phyloP scores from a whole-genome alignment of 1,140 invertebrate genomes.

The Saccostrea glomerata region DNA sequence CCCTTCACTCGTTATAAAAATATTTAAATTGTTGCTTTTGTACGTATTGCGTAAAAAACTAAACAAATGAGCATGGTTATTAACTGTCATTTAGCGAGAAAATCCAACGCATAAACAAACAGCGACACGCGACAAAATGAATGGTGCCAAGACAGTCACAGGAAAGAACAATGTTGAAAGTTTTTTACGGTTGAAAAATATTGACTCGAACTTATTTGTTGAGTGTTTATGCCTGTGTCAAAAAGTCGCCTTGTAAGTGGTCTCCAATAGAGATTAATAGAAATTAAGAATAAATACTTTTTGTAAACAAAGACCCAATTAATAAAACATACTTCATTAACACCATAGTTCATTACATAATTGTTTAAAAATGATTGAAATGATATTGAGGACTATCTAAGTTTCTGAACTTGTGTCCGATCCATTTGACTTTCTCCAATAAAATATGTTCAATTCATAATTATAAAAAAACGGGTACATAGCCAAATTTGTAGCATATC shows the following conservation, averaged over 20 bases:
- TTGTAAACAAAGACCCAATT: too few relatives aligned
- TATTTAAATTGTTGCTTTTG: background rate
- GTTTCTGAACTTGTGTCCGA: too few relatives aligned
- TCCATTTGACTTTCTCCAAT: too few relatives aligned
- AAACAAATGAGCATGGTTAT: background rate
- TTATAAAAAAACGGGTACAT: too few relatives aligned
- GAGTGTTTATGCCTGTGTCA: background rate
- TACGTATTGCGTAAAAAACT: conserved; percentile 12
- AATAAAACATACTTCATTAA: too few relatives aligned
- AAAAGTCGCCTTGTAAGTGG: background rate
- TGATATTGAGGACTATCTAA: too few relatives aligned
- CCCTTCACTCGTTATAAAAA: background rate
- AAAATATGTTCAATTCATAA: too few relatives aligned
- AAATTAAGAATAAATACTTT: background rate
- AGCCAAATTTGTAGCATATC: too few relatives aligned
- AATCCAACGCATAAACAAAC: background rate
- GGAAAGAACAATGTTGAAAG: background rate
- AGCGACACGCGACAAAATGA: background rate
- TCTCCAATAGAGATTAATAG: background rate
- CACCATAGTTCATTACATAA: too few relatives aligned
- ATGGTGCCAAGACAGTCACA: background rate
- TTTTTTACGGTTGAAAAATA: background rate
- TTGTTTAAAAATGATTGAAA: too few relatives aligned
- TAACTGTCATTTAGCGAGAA: background rate
- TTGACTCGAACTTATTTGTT: background rate